These are phyloP conservation scores for Limnothrissa miodon DNA, from an alignment of 2,113 vertebrate genomes.

Conservation along the genomic window DNA sequence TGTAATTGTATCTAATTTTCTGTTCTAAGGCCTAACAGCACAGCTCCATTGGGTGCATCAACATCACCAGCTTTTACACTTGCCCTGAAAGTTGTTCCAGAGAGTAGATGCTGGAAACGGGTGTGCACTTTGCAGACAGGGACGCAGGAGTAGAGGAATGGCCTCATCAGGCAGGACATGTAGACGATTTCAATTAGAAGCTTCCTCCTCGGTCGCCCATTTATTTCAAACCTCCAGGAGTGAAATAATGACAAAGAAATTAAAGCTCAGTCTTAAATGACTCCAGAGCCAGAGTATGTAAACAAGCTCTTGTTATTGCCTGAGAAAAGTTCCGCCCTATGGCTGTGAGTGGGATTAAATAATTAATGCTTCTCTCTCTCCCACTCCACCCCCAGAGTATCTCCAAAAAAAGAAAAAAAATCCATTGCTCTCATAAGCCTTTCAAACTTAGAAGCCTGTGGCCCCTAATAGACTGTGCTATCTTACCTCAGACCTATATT, in stretches of 20 bases:
- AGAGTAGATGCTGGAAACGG: background rate
- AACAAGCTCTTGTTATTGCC: slow-evolving; percentile 54
- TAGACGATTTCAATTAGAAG: slow-evolving; percentile 45
- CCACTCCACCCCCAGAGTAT: background rate
- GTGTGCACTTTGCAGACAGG: background rate
- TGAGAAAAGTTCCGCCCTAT: slow-evolving; percentile 39
- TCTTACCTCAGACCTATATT: background rate
- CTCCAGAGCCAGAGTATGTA: slow-evolving; percentile 44
- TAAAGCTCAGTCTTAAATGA: slow-evolving; percentile 31
- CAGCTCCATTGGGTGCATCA: background rate
- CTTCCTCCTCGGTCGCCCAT: slow-evolving; percentile 31
- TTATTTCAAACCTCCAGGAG: slow-evolving; percentile 40
- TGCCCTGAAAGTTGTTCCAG: background rate
- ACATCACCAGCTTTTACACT: background rate
- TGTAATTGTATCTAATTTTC: background rate
- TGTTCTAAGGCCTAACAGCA: background rate
- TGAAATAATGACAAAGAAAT: slow-evolving; percentile 48
- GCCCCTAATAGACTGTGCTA: background rate
- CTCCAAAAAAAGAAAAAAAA: background rate
- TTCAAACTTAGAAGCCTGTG: background rate
- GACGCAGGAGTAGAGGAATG: background rate
- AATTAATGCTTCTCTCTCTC: background rate
- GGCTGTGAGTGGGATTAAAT: slow-evolving; percentile 7
- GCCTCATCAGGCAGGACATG: slow-evolving; percentile 15
- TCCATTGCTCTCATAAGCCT: background rate